Base-by-base conservation (phyloP, 2,113 vertebrate genomes). In the Lanius collurio region DNA sequence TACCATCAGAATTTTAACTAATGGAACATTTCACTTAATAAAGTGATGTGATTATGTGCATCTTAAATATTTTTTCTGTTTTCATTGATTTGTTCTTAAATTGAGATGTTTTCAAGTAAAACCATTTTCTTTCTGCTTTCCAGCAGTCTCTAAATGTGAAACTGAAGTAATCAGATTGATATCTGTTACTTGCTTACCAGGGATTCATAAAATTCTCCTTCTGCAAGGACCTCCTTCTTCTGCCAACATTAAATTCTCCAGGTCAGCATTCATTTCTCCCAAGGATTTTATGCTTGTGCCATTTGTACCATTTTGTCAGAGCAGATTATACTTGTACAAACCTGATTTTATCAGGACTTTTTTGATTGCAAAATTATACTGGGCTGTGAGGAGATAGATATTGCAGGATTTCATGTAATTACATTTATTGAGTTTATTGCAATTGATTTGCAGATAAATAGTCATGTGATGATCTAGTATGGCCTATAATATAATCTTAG, bases 1-100 rank as follows among this genome's bases (percentile, higher is more conserved):
- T 68, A 24, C 50, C 39, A 74, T 89, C 85, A 87, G 88, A 87
- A 67, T 85, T 95, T 59, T 88, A 94, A 63, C 68, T 75, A 90
- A 59, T 94, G 59, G 65, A 84, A 74, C 77, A 77, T 85, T 94
- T 91, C 44, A 52, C 39, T 84, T 88, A 31, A 90, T 82, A n/a
- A 94, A 91, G 28, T 21, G 26, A 50, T 44, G 46, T 12, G 41
- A 83, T 91, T 91, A 46, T 56, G 8, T 64, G 6, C 18, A 10
- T 82, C 87, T 91, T 30, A 89, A 94, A 73, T 52, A 37, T 33
- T 73, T 39, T 44, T 19, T 77, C 76, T 71, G 13, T 82, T 94
- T 92, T 71, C 62, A 78, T 74, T 87, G 64, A 63, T 59, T 52
- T 69, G n/a, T 46, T 17, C 65, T 83, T 91, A 84, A 73, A 91